These are phyloP conservation scores for Bombylius major DNA, from an alignment of 2,888 invertebrate genomes.

Conservation along the genomic window DNA sequence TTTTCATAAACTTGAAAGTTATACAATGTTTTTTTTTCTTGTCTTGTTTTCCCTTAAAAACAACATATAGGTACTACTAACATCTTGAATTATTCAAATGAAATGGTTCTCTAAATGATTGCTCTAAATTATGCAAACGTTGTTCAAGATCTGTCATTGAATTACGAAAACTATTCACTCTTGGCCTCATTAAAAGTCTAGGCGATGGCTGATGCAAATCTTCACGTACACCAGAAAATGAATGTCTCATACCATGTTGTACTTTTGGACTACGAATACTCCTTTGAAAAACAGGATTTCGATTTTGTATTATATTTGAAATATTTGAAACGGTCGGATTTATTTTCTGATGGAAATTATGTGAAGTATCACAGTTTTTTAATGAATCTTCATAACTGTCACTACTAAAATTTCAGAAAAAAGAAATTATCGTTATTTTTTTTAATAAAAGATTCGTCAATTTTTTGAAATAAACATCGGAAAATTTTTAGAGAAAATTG, in stretches of 20 bases:
- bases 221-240: constrained; percentile 36
- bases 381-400: constrained; percentile 73
- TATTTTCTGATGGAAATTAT: constrained; percentile 13
- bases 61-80: constrained; percentile 4
- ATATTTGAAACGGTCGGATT: constrained; percentile 18
- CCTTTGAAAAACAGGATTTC: constrained; percentile 13
- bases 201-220: constrained; percentile 34
- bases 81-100: constrained; percentile 29
- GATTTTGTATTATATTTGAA: not conserved
- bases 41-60: no score
- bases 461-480: no score
- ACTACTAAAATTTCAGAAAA: constrained; percentile 27
- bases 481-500: no score
- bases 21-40: no score
- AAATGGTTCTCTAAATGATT: constrained; percentile 25
- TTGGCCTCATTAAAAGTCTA: constrained; percentile 27
- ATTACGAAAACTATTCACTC: constrained; percentile 31
- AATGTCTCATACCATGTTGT: constrained; percentile 26
- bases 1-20: no score
- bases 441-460: no score
- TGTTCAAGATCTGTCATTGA: constrained; percentile 36
- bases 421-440: not conserved
- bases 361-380: constrained; percentile 38
- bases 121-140: constrained; percentile 33
- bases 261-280: constrained; percentile 12